Conservation (phyloP, 92 coral and sea anemone genomes). For the Palythoa grandis region DNA sequence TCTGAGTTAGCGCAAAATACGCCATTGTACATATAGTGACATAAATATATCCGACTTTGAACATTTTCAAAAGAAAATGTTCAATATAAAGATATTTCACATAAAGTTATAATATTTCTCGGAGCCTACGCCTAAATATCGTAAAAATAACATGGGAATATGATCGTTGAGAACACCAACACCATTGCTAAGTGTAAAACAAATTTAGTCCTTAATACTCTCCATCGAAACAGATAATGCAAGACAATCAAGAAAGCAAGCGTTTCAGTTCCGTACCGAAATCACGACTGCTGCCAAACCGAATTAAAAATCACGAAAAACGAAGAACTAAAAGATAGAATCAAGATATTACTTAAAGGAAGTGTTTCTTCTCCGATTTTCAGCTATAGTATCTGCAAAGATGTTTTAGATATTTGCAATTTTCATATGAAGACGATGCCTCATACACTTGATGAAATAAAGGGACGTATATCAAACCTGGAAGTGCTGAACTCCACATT, state of each 20-base stretch:
- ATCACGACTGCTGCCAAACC: not conserved
- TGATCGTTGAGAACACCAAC: too few species aligned
- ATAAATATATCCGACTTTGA: not conserved
- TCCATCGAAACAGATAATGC: not conserved
- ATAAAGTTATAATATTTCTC: not conserved
- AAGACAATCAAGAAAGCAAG: not conserved
- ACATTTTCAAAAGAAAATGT: not conserved
- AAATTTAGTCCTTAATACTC: not conserved
- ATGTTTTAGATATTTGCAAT: not conserved
- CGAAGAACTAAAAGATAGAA: not conserved
- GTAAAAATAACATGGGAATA: not conserved
- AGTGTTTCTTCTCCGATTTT: not conserved
- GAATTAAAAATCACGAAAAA: not conserved
- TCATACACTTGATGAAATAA: not conserved
- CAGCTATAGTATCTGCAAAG: not conserved
- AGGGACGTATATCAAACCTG: not conserved
- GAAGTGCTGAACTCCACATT: not conserved
- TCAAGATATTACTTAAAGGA: not conserved
- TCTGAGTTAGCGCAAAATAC: not conserved
- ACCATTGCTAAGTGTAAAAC: not conserved
- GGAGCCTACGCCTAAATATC: not conserved
- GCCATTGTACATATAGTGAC: not conserved
- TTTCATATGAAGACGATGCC: not conserved
- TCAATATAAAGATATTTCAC: not conserved
- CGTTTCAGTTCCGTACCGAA: not conserved